Conservation (phyloP, 2,113 vertebrate species). For the Anguilla japonica region DNA sequence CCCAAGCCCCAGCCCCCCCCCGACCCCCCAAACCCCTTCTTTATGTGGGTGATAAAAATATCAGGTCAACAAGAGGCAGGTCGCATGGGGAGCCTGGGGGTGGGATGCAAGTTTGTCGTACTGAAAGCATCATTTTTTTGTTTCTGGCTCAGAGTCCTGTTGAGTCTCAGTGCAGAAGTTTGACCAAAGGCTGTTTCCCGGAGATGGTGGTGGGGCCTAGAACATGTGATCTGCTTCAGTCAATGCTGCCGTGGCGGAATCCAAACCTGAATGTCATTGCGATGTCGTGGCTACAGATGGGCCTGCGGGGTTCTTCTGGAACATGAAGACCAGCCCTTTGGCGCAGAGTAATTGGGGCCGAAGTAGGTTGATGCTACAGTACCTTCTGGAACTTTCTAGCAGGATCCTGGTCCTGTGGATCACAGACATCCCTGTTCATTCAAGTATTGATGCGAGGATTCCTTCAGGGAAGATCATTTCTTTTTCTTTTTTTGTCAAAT, state of each 20-base stretch:
- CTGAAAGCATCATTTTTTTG: neutral
- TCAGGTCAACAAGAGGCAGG: slow-evolving; percentile 21
- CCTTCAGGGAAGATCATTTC: neutral
- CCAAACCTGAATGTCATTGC: neutral
- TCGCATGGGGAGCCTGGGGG: neutral
- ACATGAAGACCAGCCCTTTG: neutral
- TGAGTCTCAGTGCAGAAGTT: neutral
- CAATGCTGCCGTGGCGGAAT: neutral
- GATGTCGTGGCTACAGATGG: neutral
- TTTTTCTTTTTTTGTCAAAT: neutral
- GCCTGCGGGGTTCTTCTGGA: neutral
- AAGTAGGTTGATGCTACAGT: too few species aligned
- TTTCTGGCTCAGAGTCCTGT: neutral
- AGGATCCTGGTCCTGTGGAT: neutral
- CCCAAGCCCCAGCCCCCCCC: too few species aligned
- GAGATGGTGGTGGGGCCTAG: neutral
- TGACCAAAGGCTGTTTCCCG: neutral
- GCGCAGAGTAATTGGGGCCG: too few species aligned
- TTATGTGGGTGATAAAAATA: slow-evolving; percentile 48
- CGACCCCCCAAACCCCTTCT: slow-evolving; percentile 30
- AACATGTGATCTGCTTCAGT: neutral
- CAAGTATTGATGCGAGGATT: neutral
- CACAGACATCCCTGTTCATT: neutral
- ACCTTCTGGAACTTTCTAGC: too few species aligned
- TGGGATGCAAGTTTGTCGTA: slow-evolving; percentile 12